These are phyloP conservation scores for Passer domesticus DNA, from an alignment of 2,113 vertebrate species.

Conservation along the genomic window DNA sequence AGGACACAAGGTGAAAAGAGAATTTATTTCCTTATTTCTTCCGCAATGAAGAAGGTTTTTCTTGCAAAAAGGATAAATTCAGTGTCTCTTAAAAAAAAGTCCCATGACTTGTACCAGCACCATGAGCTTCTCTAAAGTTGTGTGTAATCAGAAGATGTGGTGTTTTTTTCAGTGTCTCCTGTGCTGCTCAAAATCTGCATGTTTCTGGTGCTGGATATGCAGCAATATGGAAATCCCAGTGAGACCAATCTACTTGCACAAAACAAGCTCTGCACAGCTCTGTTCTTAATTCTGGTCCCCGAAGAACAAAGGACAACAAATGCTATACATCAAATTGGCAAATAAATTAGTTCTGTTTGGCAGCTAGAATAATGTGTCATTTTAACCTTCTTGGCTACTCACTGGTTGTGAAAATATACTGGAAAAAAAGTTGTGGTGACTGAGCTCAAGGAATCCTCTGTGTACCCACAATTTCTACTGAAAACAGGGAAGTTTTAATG, in stretches of 20 bases:
- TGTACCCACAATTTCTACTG: neutral
- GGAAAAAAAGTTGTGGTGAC: neutral
- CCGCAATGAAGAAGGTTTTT: neutral
- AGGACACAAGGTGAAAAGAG: neutral
- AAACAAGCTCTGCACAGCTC: neutral
- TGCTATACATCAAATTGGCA: neutral
- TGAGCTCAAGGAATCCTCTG: neutral
- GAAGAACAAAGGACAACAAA: neutral
- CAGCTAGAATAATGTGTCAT: neutral
- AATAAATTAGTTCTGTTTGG: neutral
- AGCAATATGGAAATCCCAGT: neutral
- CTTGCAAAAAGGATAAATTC: neutral
- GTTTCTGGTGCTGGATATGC: neutral
- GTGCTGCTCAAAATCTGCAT: neutral
- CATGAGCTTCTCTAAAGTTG: neutral
- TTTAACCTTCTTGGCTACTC: neutral
- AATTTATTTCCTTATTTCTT: constrained; percentile 27
- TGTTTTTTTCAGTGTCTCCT: neutral
- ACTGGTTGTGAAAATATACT: neutral
- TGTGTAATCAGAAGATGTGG: neutral
- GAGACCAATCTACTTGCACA: neutral
- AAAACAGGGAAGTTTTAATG: neutral
- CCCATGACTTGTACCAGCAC: neutral
- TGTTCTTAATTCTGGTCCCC: neutral
- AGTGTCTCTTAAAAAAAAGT: neutral